Conservation (phyloP, 2,797 vertebrate species). For the Leontopithecus rosalia region DNA sequence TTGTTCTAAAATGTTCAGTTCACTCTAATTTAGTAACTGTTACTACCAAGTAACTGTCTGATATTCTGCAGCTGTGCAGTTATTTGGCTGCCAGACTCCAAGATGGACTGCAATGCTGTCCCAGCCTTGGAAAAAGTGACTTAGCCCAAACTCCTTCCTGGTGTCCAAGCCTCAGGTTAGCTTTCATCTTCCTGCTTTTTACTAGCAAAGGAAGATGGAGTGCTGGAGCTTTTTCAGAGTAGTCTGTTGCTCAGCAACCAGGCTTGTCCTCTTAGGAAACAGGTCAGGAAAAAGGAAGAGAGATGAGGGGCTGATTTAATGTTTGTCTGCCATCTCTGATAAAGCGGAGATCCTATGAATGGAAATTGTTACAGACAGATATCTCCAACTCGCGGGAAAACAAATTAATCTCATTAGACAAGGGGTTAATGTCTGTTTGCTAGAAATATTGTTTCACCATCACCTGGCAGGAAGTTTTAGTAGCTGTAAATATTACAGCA, state of each 20-base stretch:
- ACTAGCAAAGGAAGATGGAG: not conserved
- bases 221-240: not conserved
- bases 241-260: constrained; percentile 66
- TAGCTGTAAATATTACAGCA: not conserved
- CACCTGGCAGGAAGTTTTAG: not conserved
- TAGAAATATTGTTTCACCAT: not conserved
- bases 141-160: not conserved
- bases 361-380: constrained; percentile 2
- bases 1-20: not conserved
- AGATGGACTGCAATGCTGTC: fast-evolving
- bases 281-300: constrained; percentile 32
- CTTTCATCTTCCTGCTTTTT: not conserved
- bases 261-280: constrained; percentile 38
- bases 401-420: constrained; percentile 48
- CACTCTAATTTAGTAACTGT: not conserved
- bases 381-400: not conserved
- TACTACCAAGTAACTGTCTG: not conserved
- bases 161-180: not conserved
- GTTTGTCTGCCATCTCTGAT: constrained; percentile 51
- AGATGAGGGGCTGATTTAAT: constrained; percentile 26
- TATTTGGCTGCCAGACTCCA: not conserved
- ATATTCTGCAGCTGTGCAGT: not conserved
- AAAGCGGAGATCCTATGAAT: not conserved
- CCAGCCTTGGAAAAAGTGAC: not conserved
- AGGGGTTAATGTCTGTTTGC: constrained; percentile 18